A percentile compares a stretch with the other conserved stretches of the same genome.
These are phyloP conservation scores for Hesperophylax magnus DNA, from an alignment of 1,140 invertebrate species.

Conservation along the genomic window DNA sequence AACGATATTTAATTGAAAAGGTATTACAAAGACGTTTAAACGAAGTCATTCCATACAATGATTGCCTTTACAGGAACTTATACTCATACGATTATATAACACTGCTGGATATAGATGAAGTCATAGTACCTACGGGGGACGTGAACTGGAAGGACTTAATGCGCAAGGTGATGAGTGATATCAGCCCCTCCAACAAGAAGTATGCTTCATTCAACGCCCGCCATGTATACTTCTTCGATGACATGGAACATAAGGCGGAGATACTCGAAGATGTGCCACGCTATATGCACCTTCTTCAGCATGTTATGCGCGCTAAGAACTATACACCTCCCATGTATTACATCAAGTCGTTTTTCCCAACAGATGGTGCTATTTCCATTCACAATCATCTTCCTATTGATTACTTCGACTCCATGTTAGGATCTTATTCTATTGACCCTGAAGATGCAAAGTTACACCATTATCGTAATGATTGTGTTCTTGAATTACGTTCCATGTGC, in stretches of 20 bases:
- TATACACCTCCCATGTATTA: constrained; percentile 67
- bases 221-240: constrained; percentile 95
- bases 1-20: constrained; percentile 90
- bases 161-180: constrained; percentile 79
- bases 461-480: constrained; percentile 69
- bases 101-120: constrained; percentile 92
- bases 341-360: constrained; percentile 70
- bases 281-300: constrained; percentile 69
- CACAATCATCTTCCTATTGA: constrained; percentile 70
- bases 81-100: constrained; percentile 93
- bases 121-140: constrained; percentile 92
- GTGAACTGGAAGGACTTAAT: constrained; percentile 86
- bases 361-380: constrained; percentile 65
- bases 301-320: constrained; percentile 65
- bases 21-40: constrained; percentile 93
- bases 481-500: constrained; percentile 36
- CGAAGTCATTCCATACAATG: constrained; percentile 96
- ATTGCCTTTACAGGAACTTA: constrained; percentile 94
- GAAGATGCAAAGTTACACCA: constrained; percentile 70
- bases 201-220: constrained; percentile 90
- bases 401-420: constrained; percentile 61
- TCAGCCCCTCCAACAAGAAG: constrained; percentile 76
- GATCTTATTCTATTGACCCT: constrained; percentile 63
- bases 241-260: constrained; percentile 83
- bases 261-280: constrained; percentile 79